A percentile compares a stretch with the other conserved stretches of the same genome.
phyloP scores from a whole-genome alignment of 2,113 vertebrate species.

The Semnornis frantzii region DNA sequence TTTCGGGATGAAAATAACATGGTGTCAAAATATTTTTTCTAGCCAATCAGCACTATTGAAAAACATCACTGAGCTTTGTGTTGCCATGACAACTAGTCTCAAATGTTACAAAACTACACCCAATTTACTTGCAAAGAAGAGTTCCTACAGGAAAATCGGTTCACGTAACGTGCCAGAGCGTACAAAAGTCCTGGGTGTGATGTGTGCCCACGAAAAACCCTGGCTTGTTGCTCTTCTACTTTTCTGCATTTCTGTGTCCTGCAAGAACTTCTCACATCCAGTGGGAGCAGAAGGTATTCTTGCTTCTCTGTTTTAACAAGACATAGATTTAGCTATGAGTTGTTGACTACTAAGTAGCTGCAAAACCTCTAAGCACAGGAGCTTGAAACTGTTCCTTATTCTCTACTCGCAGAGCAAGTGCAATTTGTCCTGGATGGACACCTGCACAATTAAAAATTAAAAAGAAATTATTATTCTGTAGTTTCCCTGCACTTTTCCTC shows the following conservation, averaged over 20 bases:
- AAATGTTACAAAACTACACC: slow-evolving; percentile 53
- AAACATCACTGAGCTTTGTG: slow-evolving; percentile 64
- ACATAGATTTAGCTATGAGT: not conserved
- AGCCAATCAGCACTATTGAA: slow-evolving; percentile 73
- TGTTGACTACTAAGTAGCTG: not conserved
- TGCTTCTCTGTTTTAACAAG: not conserved
- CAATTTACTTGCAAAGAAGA: slow-evolving; percentile 46
- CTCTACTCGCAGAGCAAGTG: not conserved
- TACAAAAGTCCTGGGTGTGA: not conserved
- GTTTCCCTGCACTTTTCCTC: not conserved
- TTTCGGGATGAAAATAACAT: slow-evolving; percentile 71
- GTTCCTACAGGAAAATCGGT: slow-evolving; percentile 2
- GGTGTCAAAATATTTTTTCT: slow-evolving; percentile 75
- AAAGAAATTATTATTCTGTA: no score
- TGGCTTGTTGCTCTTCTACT: rapidly evolving
- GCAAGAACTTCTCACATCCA: not conserved
- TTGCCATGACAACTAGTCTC: slow-evolving; percentile 69
- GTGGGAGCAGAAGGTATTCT: not conserved
- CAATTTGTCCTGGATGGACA: not conserved
- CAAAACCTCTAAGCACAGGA: not conserved
- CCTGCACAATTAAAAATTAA: not conserved
- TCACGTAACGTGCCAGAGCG: not conserved
- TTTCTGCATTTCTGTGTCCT: not conserved
- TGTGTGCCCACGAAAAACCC: not conserved
- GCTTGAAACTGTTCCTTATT: not conserved